phyloP scores from a whole-genome alignment of 2,113 vertebrate genomes.

The Edolisoma coerulescens region DNA sequence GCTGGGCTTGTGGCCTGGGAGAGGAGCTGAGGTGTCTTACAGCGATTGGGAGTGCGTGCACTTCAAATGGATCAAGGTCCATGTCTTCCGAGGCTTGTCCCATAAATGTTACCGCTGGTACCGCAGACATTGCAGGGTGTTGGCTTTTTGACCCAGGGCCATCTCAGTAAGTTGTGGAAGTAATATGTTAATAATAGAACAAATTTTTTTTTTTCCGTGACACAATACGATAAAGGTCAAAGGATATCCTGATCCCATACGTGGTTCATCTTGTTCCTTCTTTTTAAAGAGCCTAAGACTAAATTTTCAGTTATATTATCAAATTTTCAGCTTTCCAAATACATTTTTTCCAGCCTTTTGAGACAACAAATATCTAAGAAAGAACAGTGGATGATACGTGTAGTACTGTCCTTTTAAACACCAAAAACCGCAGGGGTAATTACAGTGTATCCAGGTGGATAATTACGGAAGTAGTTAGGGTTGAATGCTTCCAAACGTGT shows the following conservation, averaged over 20 bases:
- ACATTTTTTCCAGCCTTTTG: background rate
- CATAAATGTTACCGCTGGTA: background rate
- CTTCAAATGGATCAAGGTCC: background rate
- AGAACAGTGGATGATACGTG: accelerated
- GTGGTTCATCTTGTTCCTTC: background rate
- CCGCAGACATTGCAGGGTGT: background rate
- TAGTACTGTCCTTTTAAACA: background rate
- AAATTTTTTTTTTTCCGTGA: background rate
- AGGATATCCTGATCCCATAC: background rate
- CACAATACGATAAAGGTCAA: background rate
- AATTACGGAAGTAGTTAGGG: background rate
- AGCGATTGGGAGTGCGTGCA: accelerated
- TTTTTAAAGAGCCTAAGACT: background rate
- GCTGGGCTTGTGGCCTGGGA: background rate
- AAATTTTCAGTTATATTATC: background rate
- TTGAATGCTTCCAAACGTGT: background rate
- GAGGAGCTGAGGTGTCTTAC: background rate
- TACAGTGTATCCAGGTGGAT: background rate
- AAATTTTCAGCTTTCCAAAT: background rate
- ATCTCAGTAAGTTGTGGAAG: background rate
- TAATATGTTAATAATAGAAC: background rate
- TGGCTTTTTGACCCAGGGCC: background rate
- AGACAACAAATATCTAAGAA: background rate
- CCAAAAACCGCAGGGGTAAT: background rate
- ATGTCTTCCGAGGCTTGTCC: background rate